Conservation (phyloP, 2,888 invertebrate genomes). For the Hyposoter didymator region DNA sequence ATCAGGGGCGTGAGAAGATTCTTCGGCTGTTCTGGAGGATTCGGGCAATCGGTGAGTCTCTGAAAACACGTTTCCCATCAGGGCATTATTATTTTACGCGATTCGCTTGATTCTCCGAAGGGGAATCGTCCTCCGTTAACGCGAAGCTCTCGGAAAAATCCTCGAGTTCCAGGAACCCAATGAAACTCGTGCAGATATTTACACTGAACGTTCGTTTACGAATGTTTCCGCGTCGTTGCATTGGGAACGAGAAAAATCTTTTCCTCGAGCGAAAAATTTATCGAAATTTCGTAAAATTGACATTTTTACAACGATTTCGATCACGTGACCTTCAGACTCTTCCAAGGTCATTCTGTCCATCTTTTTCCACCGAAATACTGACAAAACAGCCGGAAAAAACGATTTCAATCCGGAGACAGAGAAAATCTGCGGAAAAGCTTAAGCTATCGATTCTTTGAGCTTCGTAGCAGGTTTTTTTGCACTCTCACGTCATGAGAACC, state of each 20-base stretch:
- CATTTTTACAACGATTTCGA: background rate
- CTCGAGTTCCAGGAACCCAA: background rate
- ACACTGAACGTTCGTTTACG: background rate
- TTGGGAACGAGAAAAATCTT: background rate
- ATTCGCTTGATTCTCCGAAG: slow-evolving; percentile 55
- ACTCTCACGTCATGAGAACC: slow-evolving; percentile 53
- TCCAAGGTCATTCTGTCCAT: background rate
- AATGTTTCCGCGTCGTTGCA: background rate
- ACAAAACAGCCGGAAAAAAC: background rate
- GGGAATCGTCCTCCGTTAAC: slow-evolving; percentile 28
- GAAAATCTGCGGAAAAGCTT: background rate
- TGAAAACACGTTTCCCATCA: slow-evolving; percentile 26
- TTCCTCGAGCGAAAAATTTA: background rate
- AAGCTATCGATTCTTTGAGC: slow-evolving; percentile 49
- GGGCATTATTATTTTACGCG: slow-evolving; percentile 47
- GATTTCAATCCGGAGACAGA: background rate
- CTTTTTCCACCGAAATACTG: background rate
- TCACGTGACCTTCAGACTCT: background rate
- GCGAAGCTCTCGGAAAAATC: slow-evolving; percentile 24
- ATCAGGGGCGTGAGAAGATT: background rate
- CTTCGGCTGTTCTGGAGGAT: background rate
- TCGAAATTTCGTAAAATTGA: background rate
- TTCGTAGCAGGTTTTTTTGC: slow-evolving; percentile 16
- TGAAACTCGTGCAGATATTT: slow-evolving; percentile 6
- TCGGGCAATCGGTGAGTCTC: slow-evolving; percentile 9